Percentiles rank a stretch among this genome's conserved stretches.
Conservation (phyloP, 2,888 invertebrate genomes). For the Chelonus formosanus region DNA sequence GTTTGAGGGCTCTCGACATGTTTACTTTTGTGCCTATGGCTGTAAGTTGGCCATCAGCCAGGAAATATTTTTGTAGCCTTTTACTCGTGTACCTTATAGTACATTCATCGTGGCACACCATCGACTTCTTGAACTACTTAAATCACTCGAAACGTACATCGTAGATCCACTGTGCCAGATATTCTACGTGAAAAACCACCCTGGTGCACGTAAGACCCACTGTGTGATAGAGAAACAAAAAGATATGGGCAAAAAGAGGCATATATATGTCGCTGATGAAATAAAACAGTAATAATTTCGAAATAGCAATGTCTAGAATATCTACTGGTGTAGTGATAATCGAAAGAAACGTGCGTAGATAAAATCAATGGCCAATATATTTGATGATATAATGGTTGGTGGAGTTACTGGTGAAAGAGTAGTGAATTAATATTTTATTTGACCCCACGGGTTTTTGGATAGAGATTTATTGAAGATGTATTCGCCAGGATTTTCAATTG, state of each 20-base stretch:
- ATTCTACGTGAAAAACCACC: constrained; percentile 49
- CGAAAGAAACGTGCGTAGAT: too few species aligned
- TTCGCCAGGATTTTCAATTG: constrained; percentile 23
- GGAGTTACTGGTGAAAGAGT: constrained; percentile 17
- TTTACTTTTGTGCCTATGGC: constrained; percentile 30
- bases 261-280: neutral
- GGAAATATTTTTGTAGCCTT: constrained; percentile 52
- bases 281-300: too few species aligned
- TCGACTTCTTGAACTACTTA: constrained; percentile 51
- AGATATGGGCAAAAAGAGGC: neutral
- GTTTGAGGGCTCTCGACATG: constrained; percentile 25
- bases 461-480: constrained; percentile 21
- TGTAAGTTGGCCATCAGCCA: constrained; percentile 54
- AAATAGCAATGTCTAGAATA: too few species aligned
- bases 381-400: neutral
- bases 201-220: constrained; percentile 39
- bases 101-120: constrained; percentile 46
- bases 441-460: constrained; percentile 7
- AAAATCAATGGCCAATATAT: constrained; percentile 8
- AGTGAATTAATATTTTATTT: constrained; percentile 33
- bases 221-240: constrained; percentile 10
- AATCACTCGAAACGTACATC: constrained; percentile 53
- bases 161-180: constrained; percentile 47
- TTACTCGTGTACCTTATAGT: constrained; percentile 37
- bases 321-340: neutral